phyloP scores from a whole-genome alignment of 2,888 invertebrate genomes.

The Platerodrilus igneus region DNA sequence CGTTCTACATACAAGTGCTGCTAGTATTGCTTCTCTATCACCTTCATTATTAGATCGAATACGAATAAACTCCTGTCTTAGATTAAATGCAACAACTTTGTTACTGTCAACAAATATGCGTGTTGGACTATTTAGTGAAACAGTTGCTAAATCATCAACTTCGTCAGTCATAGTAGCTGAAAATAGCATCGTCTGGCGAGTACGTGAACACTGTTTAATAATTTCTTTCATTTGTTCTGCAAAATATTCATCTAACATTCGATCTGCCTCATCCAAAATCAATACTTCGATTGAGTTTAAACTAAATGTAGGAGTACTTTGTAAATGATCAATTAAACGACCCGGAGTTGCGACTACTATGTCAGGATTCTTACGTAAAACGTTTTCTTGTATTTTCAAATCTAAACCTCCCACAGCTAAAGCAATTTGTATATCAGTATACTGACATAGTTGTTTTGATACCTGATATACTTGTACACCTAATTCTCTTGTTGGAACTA shows the following conservation, averaged over 20 bases:
- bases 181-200: constrained; percentile 93
- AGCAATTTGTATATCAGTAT: constrained; percentile 75
- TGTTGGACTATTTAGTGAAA: constrained; percentile 88
- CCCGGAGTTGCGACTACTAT: constrained; percentile 98
- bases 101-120: constrained; percentile 95
- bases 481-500: constrained; percentile 95
- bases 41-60: constrained; percentile 85
- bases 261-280: constrained; percentile 73
- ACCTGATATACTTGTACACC: constrained; percentile 98
- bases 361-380: constrained; percentile 87
- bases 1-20: constrained; percentile 78
- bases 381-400: constrained; percentile 68
- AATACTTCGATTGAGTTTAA: constrained; percentile 87
- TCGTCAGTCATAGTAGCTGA: constrained; percentile 99
- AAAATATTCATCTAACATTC: constrained; percentile 98
- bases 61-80: constrained; percentile 93
- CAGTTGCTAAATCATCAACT: constrained; percentile 89
- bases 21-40: constrained; percentile 86
- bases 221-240: constrained; percentile 99
- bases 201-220: constrained; percentile 84
- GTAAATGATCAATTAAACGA: constrained; percentile 92
- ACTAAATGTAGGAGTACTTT: constrained; percentile 89
- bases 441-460: constrained; percentile 83
- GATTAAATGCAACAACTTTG: constrained; percentile 90
- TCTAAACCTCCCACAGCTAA: constrained; percentile 86